Base-by-base conservation (phyloP, 92 coral and sea anemone genomes). In the Porites evermanni region DNA sequence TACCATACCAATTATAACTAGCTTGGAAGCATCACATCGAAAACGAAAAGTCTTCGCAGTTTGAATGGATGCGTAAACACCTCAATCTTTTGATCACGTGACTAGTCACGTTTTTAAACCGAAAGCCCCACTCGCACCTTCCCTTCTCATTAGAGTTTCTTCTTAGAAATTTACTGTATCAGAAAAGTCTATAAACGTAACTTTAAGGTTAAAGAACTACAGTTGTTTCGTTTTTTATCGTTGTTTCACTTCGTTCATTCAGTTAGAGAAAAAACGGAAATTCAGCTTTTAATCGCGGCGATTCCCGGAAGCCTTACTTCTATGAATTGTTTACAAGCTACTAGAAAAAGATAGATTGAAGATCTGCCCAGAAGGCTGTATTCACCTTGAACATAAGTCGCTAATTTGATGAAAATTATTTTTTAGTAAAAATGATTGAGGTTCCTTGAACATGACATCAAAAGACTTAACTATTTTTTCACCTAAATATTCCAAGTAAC, bases 271-370 rank as follows among this genome's bases (percentile, higher is more conserved):
- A 11, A 11, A 56, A 56, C 12, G 16, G 4, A 14, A 11, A 56
- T 56, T 2, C 12, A 56, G 3, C 61, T 56, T 56, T 56, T 10
- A 56, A 56, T 20, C 32, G 5, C 29, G 29, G 72, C 12, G 29
- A 70, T 70, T 70, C 74, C 74, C 5, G 74, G 74, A 32, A 70
- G 74, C 74, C n/a, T 32, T 12, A 2, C 7, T 70, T 70, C 74
- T 47, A 53, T 32, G 74, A 70, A 70, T 70, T 70, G 74, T 32
- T 32, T 44, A 13, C 21, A 16, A 11, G 13, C 13, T 53, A 67
- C 10, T 67, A 9, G 72, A 10, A 47, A 11, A 1, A 24, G 11
- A 23, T 24, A 24, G 24, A 8, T 56, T 6, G 16, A 56, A 56
- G 47, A 38, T 38, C 47, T 38, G 47, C 47, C 47, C 47, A 4